A percentile compares a stretch with the other conserved stretches of the same genome.
These are phyloP conservation scores for Lagopus leucura DNA, from an alignment of 2,113 vertebrate species.

Conservation along the genomic window DNA sequence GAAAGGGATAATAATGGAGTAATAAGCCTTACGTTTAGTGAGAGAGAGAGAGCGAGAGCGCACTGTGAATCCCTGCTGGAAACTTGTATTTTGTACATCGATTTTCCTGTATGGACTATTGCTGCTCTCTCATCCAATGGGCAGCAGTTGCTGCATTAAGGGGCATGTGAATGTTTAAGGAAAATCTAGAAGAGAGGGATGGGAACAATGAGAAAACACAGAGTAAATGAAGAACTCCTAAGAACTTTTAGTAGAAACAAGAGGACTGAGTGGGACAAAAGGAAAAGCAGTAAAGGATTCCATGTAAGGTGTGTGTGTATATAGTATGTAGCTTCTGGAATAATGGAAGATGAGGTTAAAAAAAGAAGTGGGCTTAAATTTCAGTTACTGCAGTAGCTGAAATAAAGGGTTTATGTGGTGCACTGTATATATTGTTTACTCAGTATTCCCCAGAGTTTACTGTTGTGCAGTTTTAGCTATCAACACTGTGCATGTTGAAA, in stretches of 20 bases:
- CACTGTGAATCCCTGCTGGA: neutral
- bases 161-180: neutral
- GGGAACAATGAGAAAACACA: neutral
- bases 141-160: neutral
- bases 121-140: neutral
- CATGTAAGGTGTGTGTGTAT: neutral
- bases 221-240: neutral
- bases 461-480: neutral
- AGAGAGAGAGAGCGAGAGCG: neutral
- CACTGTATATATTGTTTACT: neutral
- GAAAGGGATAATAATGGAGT: neutral
- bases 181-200: neutral
- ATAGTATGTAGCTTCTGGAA: neutral
- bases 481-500: neutral
- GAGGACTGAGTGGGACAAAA: neutral
- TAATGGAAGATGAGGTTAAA: neutral
- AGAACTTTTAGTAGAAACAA: neutral
- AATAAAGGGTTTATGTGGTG: neutral
- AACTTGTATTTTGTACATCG: neutral
- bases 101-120: neutral
- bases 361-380: neutral
- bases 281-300: neutral
- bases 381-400: neutral
- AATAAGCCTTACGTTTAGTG: neutral
- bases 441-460: neutral